phyloP scores from a whole-genome alignment of 1,140 invertebrate species.

The Zaprionus davidi region DNA sequence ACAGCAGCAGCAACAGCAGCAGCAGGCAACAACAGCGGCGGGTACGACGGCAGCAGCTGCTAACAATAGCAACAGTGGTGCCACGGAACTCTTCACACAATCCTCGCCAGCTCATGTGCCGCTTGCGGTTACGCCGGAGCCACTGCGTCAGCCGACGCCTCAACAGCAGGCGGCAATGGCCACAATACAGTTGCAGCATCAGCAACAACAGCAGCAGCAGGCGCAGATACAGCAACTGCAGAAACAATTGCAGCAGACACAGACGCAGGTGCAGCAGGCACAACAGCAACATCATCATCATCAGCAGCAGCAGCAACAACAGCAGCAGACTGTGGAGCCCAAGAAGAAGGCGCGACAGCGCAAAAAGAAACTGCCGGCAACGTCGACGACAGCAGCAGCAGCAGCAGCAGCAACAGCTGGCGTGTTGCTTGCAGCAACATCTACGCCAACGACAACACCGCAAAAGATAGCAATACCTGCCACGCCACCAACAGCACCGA shows the following conservation, averaged over 20 bases:
- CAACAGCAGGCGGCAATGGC: constrained; percentile 66
- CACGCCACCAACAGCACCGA: constrained; percentile 21
- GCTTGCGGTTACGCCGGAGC: constrained; percentile 72
- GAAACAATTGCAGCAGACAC: constrained; percentile 68
- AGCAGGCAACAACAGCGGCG: constrained; percentile 1
- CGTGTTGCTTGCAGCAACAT: background rate
- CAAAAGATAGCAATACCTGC: constrained; percentile 50
- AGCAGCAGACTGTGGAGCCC: constrained; percentile 40
- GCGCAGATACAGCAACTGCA: constrained; percentile 71
- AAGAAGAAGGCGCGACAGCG: constrained; percentile 79
- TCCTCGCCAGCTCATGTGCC: constrained; percentile 72
- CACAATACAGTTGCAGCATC: constrained; percentile 76
- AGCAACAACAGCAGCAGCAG: constrained; percentile 72
- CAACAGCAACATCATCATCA: constrained; percentile 55
- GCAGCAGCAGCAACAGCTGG: constrained; percentile 11
- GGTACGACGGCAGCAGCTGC: background rate
- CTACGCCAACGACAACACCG: constrained; percentile 3
- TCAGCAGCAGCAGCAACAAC: constrained; percentile 22
- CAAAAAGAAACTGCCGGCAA: constrained; percentile 60
- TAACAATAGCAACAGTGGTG: background rate
- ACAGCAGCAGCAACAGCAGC: constrained; percentile 26
- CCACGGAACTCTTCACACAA: constrained; percentile 68
- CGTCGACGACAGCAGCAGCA: constrained; percentile 3
- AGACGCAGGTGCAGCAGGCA: constrained; percentile 71
- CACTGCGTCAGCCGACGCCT: constrained; percentile 69